Evolutionary conservation across 2,113 vertebrate species (phyloP).

Genomic region (Cyrtonyx montezumae): DNA sequence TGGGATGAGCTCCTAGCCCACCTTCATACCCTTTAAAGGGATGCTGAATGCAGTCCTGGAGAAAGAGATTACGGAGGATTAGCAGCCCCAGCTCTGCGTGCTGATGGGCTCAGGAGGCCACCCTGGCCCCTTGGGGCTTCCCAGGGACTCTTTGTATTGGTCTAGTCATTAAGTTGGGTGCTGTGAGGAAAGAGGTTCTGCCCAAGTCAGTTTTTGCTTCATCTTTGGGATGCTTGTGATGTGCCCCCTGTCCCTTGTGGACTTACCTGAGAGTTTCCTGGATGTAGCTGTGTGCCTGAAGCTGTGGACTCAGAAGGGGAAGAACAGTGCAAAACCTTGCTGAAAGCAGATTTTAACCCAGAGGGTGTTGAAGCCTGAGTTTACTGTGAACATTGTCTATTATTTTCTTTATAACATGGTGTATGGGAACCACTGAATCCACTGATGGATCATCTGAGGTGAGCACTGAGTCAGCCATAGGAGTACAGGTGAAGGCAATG

Average conservation of each 20-base stretch:
- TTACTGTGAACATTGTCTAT: not conserved
- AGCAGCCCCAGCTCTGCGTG: not conserved
- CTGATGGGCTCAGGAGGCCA: slow-evolving; percentile 51
- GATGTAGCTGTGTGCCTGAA: not conserved
- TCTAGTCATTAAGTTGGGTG: accelerated
- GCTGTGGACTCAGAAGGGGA: not conserved
- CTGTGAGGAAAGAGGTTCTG: not conserved
- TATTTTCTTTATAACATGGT: not conserved
- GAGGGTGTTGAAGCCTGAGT: not conserved
- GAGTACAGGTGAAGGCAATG: no score
- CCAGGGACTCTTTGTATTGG: not conserved
- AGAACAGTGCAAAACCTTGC: not conserved
- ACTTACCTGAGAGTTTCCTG: not conserved
- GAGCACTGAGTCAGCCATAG: no score
- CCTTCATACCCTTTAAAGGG: not conserved
- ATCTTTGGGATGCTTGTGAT: not conserved
- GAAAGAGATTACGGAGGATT: slow-evolving; percentile 36
- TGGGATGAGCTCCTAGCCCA: not conserved
- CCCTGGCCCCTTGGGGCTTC: accelerated
- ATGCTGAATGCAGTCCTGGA: not conserved
- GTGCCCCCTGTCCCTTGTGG: no score
- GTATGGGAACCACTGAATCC: no score
- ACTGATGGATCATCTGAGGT: no score
- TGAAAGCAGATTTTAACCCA: not conserved
- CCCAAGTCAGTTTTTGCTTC: not conserved